These are phyloP conservation scores for Ictalurus punctatus DNA, from an alignment of 2,113 vertebrate genomes.

Conservation along the genomic window DNA sequence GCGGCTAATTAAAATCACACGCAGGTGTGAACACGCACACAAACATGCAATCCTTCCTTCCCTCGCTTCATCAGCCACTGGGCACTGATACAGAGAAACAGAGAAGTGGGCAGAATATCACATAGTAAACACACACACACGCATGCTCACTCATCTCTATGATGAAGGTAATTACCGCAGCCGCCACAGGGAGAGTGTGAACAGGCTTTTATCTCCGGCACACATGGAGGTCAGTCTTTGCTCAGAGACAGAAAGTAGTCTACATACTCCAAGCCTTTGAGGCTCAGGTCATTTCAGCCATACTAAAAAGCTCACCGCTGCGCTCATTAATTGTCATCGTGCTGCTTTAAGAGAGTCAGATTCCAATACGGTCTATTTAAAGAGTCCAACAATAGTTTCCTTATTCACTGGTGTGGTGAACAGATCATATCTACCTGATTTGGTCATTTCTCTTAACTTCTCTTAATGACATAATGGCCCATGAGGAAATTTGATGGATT, in stretches of 20 bases:
- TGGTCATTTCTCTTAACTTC: constrained; percentile 13
- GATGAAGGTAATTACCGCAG: constrained; percentile 42
- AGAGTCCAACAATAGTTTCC: constrained; percentile 2
- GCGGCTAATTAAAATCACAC: constrained; percentile 39
- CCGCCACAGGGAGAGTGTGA: constrained; percentile 37
- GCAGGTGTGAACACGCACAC: constrained; percentile 42
- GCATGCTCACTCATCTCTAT: constrained; percentile 1
- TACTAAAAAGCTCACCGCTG: constrained; percentile 30
- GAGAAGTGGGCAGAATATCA: constrained; percentile 32
- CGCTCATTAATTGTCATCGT: constrained; percentile 14
- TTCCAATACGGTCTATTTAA: constrained; percentile 10
- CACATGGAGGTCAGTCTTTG: constrained; percentile 43
- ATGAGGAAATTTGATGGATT: constrained; percentile 17
- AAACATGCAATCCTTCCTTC: constrained; percentile 2
- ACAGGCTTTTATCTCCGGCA: constrained; percentile 41
- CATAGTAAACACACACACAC: constrained; percentile 11
- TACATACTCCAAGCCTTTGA: constrained; percentile 26
- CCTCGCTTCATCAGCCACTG: neutral
- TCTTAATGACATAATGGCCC: constrained; percentile 15
- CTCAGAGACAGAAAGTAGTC: constrained; percentile 19
- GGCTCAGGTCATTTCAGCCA: constrained; percentile 6
- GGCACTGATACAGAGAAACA: constrained; percentile 16
- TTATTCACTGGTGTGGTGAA: neutral
- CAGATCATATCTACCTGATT: constrained; percentile 9
- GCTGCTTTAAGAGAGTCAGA: constrained; percentile 12